Evolutionary conservation across 2,113 vertebrate species (phyloP), one percentile per base, ranked within the genome.

Genomic region (Fregata magnificens): DNA sequence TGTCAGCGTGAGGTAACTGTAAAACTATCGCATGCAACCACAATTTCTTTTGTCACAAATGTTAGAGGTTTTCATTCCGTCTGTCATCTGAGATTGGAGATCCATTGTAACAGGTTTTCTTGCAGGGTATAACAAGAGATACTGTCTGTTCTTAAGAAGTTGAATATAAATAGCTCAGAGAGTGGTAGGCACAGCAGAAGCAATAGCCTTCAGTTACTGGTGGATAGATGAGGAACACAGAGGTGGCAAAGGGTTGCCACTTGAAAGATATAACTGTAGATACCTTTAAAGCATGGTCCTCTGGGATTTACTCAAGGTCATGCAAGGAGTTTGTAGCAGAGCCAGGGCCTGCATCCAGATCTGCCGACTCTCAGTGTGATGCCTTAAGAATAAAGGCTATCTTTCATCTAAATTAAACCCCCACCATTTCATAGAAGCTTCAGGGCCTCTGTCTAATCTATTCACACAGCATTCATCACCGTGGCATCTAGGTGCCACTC

Each of bases 361-460:
- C 69, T 79, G 63, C 53, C 2, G 10, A 12, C 72, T 74, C 55
- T 78, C 83, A 36, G 71, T 4, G 16, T 65, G 94, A 16, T 84
- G 94, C 94, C 69, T 89, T 3, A 21, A 47, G 88, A 95, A 94
- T 52, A 89, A 93, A 95, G 73, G 89, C 91, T 82, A 85, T 94
- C 93, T 95, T 95, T 97, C 93, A 97, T 93, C 91, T 94, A 89
- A 95, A 96, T 97, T 95, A 95, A 97, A 94, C 3, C 69, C 81
- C 81, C 73, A 42, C 61, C 0, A 8, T 80, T 91, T 93, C 53
- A 9, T 29, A 87, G 83, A 9, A 70, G 93, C 95, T 95, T 87
- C 93, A 61, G 94, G 94, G 97, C 95, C 86, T 91, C 83, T 65
- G 91, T 93, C 40, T 97, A 82, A 95, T 95, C 88, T 87, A 28